phyloP scores from a whole-genome alignment of 2,797 vertebrate genomes.

The Anniella stebbinsi region DNA sequence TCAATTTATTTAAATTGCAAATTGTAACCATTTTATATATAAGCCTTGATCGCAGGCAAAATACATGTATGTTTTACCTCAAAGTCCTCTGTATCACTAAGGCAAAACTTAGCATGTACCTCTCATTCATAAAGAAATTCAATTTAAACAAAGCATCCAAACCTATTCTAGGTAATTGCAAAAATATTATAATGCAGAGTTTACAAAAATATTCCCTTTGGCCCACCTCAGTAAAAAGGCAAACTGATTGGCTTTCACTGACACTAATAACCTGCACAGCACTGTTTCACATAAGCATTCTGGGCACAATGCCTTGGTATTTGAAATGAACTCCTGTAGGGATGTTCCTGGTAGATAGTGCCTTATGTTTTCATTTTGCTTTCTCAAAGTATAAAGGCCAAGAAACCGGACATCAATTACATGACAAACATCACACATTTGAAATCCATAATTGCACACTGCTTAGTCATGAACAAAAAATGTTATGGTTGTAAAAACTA shows the following conservation, averaged over 20 bases:
- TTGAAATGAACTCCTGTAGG: constrained; percentile 6
- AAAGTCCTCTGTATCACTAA: constrained; percentile 31
- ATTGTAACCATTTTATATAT: constrained; percentile 45
- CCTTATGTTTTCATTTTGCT: constrained; percentile 34
- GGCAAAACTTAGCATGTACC: neutral
- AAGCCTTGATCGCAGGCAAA: constrained; percentile 2
- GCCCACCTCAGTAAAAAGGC: neutral
- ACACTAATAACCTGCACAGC: neutral
- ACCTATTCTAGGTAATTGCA: neutral
- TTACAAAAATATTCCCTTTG: neutral
- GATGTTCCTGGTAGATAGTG: neutral
- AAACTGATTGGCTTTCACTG: neutral
- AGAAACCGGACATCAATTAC: constrained; percentile 16
- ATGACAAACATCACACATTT: constrained; percentile 13
- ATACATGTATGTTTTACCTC: constrained; percentile 45
- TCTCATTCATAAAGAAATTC: neutral
- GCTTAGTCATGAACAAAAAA: neutral
- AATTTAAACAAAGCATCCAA: neutral
- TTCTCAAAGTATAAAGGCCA: constrained; percentile 34
- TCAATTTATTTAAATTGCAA: constrained; percentile 59
- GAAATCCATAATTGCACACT: neutral
- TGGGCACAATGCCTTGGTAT: neutral
- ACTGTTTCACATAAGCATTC: neutral
- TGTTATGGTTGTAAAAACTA: constrained; percentile 9
- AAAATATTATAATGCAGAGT: neutral